Evolutionary conservation across 1,140 invertebrate genomes (phyloP), one percentile per base, ranked within the genome.

Genomic region (Cyphomyrmex costatus): DNA sequence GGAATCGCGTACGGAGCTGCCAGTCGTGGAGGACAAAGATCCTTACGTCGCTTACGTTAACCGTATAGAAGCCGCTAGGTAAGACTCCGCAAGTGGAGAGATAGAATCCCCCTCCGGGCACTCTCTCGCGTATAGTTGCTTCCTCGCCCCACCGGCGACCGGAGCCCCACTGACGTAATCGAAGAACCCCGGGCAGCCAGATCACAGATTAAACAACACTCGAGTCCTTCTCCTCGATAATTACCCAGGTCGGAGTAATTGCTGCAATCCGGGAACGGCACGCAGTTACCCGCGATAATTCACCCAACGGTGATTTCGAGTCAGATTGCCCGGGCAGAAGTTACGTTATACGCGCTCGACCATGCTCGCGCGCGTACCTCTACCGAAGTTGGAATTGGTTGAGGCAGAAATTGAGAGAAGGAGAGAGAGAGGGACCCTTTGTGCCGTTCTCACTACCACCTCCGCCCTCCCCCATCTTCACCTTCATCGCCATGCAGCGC

Each of bases 131-230:
- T 51, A n/a, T n/a, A 51, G 24, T 12, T 36, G 24, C 21, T 42
- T 27, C 76, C n/a, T 63, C 36, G 51, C 24, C 80, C 65, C 74
- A 46, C 76, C 83, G 86, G 88, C 87, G 73, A 58, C 68, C 77
- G 74, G 85, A 87, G 88, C 90, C 86, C 91, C 86, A 85, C 92
- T 93, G 90, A 93, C 91, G 93, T 90, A 94, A 94, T 93, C 93
- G 93, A 93, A 91, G 87, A 92, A 93, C 92, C 88, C 89, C 86
- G 86, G 89, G 91, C 88, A 92, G 91, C 86, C 92, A 93, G 93
- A 94, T 94, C 94, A 91, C 92, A 93, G 93, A 94, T 95, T 95
- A 95, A 95, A 94, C 94, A 94, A 94, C 92, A 93, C 93, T 94
- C 91, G 92, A 94, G 93, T 94, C 93, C 92, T 93, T 94, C 93